Percentiles rank a stretch among this genome's conserved stretches.
Evolutionary conservation across 2,888 invertebrate species (phyloP).

Genomic region (Carpatolechia fugitivella): DNA sequence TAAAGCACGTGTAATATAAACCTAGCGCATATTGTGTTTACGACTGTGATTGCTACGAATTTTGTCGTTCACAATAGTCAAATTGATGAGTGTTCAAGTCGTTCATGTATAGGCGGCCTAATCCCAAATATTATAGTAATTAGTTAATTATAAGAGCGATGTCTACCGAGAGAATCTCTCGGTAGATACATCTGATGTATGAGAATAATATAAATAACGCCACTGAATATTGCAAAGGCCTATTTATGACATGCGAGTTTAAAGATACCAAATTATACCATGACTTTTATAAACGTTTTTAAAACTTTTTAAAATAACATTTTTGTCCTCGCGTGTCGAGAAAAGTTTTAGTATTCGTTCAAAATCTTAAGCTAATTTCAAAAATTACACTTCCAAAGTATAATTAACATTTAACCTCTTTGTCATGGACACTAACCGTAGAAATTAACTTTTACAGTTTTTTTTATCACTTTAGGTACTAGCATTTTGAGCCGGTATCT

Average conservation of each 20-base stretch:
- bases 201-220: neutral
- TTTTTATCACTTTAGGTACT: neutral
- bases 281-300: slow-evolving; percentile 21
- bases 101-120: slow-evolving; percentile 22
- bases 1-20: too few relatives aligned
- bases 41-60: neutral
- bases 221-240: slow-evolving; percentile 2
- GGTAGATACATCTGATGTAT: too few relatives aligned
- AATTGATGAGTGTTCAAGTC: neutral
- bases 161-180: neutral
- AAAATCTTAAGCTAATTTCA: neutral
- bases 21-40: too few relatives aligned
- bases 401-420: slow-evolving; percentile 16
- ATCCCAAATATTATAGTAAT: neutral
- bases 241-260: slow-evolving; percentile 8
- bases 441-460: slow-evolving; percentile 9
- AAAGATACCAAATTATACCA: slow-evolving; percentile 22
- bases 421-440: slow-evolving; percentile 17
- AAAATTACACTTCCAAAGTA: slow-evolving; percentile 10
- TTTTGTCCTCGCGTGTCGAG: slow-evolving; percentile 3
- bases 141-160: slow-evolving; percentile 1
- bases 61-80: neutral
- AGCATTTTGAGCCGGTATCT: neutral
- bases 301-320: slow-evolving; percentile 3
- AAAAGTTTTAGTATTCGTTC: too few relatives aligned